Percentiles rank a stretch among this genome's conserved stretches.
phyloP scores from a whole-genome alignment of 2,113 vertebrate species.

The Daphoenositta chrysoptera region DNA sequence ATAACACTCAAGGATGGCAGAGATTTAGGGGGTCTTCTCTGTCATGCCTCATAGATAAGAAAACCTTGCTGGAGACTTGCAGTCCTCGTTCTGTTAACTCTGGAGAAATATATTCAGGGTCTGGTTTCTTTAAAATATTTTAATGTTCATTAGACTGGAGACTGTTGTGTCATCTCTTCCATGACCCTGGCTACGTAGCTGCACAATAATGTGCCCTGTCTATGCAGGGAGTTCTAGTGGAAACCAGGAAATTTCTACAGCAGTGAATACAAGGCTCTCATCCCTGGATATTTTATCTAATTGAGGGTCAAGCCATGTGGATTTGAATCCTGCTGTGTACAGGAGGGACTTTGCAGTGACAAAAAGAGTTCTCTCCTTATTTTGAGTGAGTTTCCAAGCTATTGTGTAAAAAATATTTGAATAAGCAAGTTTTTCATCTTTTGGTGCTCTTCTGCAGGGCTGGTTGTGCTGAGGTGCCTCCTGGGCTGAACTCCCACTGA shows the following conservation, averaged over 20 bases:
- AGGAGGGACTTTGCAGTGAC: not conserved
- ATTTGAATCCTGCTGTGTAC: not conserved
- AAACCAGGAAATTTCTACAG: not conserved
- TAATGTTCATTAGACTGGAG: not conserved
- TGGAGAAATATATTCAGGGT: not conserved
- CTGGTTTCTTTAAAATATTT: not conserved
- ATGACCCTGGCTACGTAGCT: not conserved
- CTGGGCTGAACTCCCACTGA: not conserved
- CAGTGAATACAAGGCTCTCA: not conserved
- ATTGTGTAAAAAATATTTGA: not conserved
- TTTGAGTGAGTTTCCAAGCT: not conserved
- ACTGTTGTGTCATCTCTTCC: not conserved
- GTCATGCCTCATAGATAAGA: not conserved
- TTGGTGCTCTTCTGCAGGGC: not conserved
- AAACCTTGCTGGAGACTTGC: not conserved
- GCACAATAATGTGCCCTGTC: not conserved
- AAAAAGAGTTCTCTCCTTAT: not conserved
- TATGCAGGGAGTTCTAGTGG: not conserved
- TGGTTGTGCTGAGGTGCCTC: not conserved
- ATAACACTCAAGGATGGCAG: not conserved
- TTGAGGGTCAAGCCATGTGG: not conserved
- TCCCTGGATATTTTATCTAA: not conserved
- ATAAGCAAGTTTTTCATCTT: not conserved
- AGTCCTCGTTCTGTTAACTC: not conserved
- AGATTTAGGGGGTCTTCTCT: not conserved